Evolutionary conservation across 92 coral and sea anemone genomes (phyloP), one percentile per base, ranked within the genome.

Genomic region (Porites lobata): DNA sequence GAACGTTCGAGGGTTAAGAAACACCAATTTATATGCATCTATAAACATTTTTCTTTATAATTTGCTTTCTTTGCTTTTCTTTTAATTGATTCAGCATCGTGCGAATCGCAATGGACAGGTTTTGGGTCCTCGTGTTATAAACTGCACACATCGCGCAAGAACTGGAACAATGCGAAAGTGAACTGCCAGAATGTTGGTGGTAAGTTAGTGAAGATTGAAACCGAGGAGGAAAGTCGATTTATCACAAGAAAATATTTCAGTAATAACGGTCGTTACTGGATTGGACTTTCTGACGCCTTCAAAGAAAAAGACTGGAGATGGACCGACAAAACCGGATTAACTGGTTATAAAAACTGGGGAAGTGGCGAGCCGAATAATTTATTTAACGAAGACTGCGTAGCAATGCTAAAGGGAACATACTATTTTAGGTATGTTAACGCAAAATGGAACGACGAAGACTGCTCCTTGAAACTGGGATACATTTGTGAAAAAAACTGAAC

Each of bases 211-310:
- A 79, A 79, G 63, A 79, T 79, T 8, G 74, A 66, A 47, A 65
- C 84, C 17, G 19, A 38, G 12, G 74, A 50, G 12, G 84, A 64
- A 52, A 65, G 66, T 51, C 14, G 13, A 8, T 79, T 79, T 63
- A 79, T 79, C 9, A 14, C 65, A 32, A 50, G 7, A 0, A 1
- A 64, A 11, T 19, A 18, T 38, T 21, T 79, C 9, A 22, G 17
- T 7, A 26, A 6, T n/a, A 13, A 11, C 9, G 11, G 0, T 6
- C 17, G 14, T 15, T 79, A 15, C 74, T 79, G 84, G 84, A 79
- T 79, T 50, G 84, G 84, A 65, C 84, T 79, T 32, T 15, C 75
- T 7, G 73, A 79, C 32, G 19, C 72, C 13, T 6, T 13, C 1
- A 19, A 7, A 4, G 61, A 65, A 79, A 59, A 47, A 2, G 19